These are phyloP conservation scores for Kryptopterus vitreolus DNA, from an alignment of 2,797 vertebrate genomes.

Conservation along the genomic window DNA sequence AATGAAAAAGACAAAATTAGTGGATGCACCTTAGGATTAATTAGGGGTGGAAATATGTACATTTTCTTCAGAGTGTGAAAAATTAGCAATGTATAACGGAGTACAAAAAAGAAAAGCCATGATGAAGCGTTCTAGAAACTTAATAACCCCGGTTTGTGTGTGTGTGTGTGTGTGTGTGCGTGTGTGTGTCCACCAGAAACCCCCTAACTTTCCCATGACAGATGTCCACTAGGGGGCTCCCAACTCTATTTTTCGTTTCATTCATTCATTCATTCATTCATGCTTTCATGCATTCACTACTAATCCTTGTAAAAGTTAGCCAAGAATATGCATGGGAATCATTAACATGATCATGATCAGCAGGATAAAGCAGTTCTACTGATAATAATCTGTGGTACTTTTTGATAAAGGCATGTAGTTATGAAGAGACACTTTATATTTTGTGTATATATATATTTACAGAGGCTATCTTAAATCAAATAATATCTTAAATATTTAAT, in stretches of 20 bases:
- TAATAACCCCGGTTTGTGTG: neutral
- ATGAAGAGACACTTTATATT: neutral
- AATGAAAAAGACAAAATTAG: too few relatives aligned
- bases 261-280: too few relatives aligned
- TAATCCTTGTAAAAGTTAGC: neutral
- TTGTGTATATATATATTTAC: too few relatives aligned
- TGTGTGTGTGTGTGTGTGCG: neutral
- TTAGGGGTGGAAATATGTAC: too few relatives aligned
- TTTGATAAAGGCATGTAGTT: neutral
- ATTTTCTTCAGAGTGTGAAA: neutral
- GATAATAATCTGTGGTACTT: neutral
- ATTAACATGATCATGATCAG: neutral
- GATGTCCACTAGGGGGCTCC: neutral
- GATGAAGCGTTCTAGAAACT: neutral
- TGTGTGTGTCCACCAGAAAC: neutral
- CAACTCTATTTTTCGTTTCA: too few relatives aligned
- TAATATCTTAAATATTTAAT: neutral
- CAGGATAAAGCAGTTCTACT: neutral
- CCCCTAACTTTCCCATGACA: neutral
- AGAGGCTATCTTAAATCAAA: neutral
- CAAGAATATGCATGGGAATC: neutral
- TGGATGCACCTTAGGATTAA: too few relatives aligned
- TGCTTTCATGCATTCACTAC: neutral
- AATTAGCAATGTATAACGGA: neutral
- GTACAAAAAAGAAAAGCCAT: neutral